These are phyloP conservation scores for Geococcyx californianus DNA, from an alignment of 2,113 vertebrate genomes.

Conservation along the genomic window DNA sequence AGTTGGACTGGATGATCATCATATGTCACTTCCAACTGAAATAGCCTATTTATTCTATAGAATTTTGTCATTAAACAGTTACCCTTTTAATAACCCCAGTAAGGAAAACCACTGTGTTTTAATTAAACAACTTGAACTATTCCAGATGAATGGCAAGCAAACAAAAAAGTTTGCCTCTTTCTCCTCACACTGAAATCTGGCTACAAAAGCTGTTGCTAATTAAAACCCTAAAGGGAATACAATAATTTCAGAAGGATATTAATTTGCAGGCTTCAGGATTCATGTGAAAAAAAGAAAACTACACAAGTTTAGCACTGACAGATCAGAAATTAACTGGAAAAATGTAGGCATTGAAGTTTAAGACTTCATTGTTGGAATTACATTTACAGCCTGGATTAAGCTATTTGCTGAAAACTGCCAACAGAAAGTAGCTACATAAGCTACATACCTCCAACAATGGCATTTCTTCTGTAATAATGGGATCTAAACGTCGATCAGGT, in stretches of 20 bases:
- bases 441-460: slow-evolving; percentile 90
- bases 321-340: background rate
- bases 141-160: background rate
- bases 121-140: background rate
- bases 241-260: background rate
- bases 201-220: background rate
- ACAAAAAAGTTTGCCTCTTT: background rate
- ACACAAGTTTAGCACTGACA: background rate
- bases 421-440: slow-evolving; percentile 37
- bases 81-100: background rate
- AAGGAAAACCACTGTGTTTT: background rate
- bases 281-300: background rate
- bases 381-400: background rate
- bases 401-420: background rate
- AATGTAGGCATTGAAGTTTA: background rate
- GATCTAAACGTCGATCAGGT: slow-evolving; percentile 89
- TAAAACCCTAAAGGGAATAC: background rate
- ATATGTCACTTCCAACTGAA: background rate
- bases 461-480: slow-evolving; percentile 91
- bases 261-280: background rate
- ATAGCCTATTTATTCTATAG: background rate
- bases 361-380: background rate
- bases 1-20: background rate
- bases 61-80: background rate
- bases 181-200: background rate